phyloP scores from a whole-genome alignment of 2,888 invertebrate genomes.

The Bibio marci region DNA sequence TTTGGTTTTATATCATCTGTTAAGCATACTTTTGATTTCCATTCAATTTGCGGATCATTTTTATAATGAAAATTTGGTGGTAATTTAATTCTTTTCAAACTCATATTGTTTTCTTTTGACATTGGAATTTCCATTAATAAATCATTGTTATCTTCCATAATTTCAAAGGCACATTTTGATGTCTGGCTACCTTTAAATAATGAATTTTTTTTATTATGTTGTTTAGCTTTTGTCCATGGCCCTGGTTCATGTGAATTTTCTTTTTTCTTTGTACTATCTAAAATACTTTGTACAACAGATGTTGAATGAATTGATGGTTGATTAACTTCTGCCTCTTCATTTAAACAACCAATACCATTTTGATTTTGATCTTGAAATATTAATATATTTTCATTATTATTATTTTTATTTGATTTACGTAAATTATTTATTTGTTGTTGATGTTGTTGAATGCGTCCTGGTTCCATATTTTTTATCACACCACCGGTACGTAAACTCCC shows the following conservation, averaged over 20 bases:
- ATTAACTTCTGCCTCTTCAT: slow-evolving; percentile 18
- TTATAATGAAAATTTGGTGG: slow-evolving; percentile 15
- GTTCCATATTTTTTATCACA: slow-evolving; percentile 19
- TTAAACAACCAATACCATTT: too few relatives aligned
- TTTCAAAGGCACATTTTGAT: slow-evolving; percentile 6
- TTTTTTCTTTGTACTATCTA: slow-evolving; percentile 38
- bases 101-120: not conserved
- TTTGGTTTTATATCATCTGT: slow-evolving; percentile 17
- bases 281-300: slow-evolving; percentile 31
- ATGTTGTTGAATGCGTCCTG: slow-evolving; percentile 17
- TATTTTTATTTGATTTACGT: slow-evolving; percentile 18
- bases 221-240: slow-evolving; percentile 40
- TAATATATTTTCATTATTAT: slow-evolving; percentile 38
- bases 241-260: slow-evolving; percentile 57
- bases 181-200: too few relatives aligned
- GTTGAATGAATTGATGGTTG: slow-evolving; percentile 21
- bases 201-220: slow-evolving; percentile 1
- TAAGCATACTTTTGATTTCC: slow-evolving; percentile 20
- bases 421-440: slow-evolving; percentile 13
- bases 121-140: slow-evolving; percentile 8
- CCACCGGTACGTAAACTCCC: slow-evolving; percentile 34
- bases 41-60: slow-evolving; percentile 18
- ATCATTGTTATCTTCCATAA: slow-evolving; percentile 4
- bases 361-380: slow-evolving; percentile 18
- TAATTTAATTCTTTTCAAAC: not conserved